These are phyloP conservation scores for Drosophila biarmipes DNA, from an alignment of 1,140 invertebrate species.

Conservation along the genomic window DNA sequence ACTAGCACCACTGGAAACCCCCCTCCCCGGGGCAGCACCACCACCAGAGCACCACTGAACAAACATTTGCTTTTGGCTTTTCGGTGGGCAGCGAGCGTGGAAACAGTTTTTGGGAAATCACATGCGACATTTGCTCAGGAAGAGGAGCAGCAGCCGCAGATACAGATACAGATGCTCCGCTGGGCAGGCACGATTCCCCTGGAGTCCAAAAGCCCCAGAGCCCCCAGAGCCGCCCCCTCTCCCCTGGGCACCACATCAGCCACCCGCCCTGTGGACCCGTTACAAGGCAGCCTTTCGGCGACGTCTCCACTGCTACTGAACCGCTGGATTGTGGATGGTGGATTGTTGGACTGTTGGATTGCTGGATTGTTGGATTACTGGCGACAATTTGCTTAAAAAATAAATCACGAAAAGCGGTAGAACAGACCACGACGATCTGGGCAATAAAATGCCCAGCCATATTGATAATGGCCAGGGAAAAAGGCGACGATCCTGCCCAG, in stretches of 20 bases:
- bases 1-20: neutral
- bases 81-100: conserved; percentile 75
- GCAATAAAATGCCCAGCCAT: conserved; percentile 66
- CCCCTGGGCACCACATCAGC: conserved; percentile 9
- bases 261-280: conserved; percentile 60
- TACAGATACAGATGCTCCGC: conserved; percentile 49
- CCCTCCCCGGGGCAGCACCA: neutral
- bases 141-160: conserved; percentile 38
- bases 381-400: conserved; percentile 82
- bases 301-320: conserved; percentile 31
- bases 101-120: conserved; percentile 80
- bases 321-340: conserved; percentile 15
- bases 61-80: conserved; percentile 50
- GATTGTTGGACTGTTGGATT: conserved; percentile 35
- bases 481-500: neutral
- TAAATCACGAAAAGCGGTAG: conserved; percentile 70
- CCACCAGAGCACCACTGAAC: conserved; percentile 5
- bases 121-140: conserved; percentile 73
- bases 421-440: conserved; percentile 35
- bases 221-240: neutral
- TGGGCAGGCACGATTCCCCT: conserved; percentile 62
- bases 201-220: neutral
- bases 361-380: conserved; percentile 25
- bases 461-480: conserved; percentile 49
- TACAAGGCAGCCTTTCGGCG: conserved; percentile 66